A percentile compares a stretch with the other conserved stretches of the same genome.
Conservation (phyloP, 1,140 invertebrate genomes). For the Pogonus chalceus region DNA sequence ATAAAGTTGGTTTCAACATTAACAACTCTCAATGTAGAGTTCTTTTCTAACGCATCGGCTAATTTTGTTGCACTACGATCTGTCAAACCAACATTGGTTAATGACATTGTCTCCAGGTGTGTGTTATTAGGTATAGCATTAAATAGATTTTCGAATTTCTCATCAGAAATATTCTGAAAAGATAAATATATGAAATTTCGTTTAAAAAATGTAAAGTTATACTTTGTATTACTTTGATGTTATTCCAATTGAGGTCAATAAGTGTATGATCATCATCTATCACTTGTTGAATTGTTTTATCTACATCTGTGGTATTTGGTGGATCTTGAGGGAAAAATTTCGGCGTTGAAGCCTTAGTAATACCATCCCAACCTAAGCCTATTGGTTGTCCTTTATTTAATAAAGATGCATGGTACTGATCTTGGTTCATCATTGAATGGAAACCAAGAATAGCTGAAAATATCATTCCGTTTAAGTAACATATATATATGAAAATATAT, state of each 20-base stretch:
- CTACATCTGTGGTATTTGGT: slow-evolving; percentile 88
- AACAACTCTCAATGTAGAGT: slow-evolving; percentile 77
- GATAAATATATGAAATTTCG: slow-evolving; percentile 17
- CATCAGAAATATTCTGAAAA: slow-evolving; percentile 89
- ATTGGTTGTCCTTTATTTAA: slow-evolving; percentile 83
- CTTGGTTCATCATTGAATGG: slow-evolving; percentile 99
- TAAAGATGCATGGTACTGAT: slow-evolving; percentile 95
- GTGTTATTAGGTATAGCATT: slow-evolving; percentile 83
- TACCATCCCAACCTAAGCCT: slow-evolving; percentile 81
- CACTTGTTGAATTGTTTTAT: slow-evolving; percentile 80
- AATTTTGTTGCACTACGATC: slow-evolving; percentile 78
- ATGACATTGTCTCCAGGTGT: slow-evolving; percentile 78
- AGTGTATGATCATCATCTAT: slow-evolving; percentile 79
- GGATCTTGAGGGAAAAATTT: slow-evolving; percentile 86
- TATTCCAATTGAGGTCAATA: slow-evolving; percentile 91
- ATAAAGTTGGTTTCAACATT: slow-evolving; percentile 97
- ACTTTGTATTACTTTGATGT: slow-evolving; percentile 86
- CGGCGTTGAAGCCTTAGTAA: slow-evolving; percentile 87
- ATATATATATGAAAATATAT: not conserved
- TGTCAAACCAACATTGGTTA: slow-evolving; percentile 88
- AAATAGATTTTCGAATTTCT: slow-evolving; percentile 85
- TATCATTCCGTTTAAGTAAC: slow-evolving; percentile 3
- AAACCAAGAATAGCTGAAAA: slow-evolving; percentile 89
- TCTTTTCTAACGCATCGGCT: slow-evolving; percentile 75
- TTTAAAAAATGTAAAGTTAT: slow-evolving; percentile 1